Evolutionary conservation across 2,797 vertebrate genomes (phyloP).

Genomic region (Muscicapa striata): DNA sequence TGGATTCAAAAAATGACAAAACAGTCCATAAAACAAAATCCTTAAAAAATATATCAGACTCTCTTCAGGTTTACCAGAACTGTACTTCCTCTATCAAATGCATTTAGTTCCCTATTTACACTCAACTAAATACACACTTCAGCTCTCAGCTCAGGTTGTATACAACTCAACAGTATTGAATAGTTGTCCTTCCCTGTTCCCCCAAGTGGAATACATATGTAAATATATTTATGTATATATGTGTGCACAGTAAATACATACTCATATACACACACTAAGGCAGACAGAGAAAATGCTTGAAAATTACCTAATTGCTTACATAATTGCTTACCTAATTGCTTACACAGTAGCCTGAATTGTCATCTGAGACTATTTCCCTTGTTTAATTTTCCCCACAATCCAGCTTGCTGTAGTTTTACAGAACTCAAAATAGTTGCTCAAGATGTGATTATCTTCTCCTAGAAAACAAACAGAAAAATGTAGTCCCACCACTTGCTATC

Average conservation of each 20-base stretch:
- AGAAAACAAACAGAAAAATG: neutral
- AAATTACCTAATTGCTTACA: neutral
- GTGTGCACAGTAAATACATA: neutral
- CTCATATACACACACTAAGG: neutral
- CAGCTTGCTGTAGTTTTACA: neutral
- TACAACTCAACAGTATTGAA: neutral
- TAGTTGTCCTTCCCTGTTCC: neutral
- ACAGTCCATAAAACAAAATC: neutral
- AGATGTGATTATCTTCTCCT: neutral
- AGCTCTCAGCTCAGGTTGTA: neutral
- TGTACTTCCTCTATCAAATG: neutral
- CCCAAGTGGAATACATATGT: neutral
- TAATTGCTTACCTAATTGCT: neutral
- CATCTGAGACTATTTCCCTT: neutral
- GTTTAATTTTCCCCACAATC: neutral
- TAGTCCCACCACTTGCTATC: neutral
- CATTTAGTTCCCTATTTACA: neutral
- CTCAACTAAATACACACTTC: neutral
- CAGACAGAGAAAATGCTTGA: neutral
- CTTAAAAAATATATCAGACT: neutral
- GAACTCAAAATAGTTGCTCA: neutral
- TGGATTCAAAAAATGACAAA: neutral
- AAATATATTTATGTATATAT: neutral
- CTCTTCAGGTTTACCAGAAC: neutral
- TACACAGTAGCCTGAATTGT: neutral